A percentile compares a stretch with the other conserved stretches of the same genome.
Conservation (phyloP, 2,797 vertebrate genomes). For the Phoeniculus purpureus region DNA sequence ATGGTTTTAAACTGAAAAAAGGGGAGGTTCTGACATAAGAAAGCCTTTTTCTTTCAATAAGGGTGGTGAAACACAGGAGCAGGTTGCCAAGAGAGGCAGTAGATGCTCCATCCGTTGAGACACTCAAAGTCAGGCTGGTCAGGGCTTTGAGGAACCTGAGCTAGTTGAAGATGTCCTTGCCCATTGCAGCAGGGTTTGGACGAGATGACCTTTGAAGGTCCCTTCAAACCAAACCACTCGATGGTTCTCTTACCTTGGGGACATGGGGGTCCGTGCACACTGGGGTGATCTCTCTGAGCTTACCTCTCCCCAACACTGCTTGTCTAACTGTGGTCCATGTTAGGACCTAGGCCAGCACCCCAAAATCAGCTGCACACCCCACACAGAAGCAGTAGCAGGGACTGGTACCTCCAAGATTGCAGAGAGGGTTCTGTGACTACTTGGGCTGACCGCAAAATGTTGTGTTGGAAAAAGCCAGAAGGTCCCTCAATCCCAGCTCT, state of each 20-base stretch:
- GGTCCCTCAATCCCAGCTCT: background rate
- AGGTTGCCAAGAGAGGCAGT: too few species aligned
- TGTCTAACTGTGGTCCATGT: rapidly evolving
- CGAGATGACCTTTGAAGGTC: too few species aligned
- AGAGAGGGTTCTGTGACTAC: background rate
- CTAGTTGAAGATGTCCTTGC: too few species aligned
- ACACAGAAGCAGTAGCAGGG: background rate
- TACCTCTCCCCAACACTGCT: background rate
- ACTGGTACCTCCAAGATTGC: background rate
- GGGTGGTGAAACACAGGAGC: too few species aligned
- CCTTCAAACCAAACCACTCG: too few species aligned
- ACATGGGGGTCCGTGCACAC: background rate
- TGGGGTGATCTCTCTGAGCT: background rate
- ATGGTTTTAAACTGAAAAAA: too few species aligned
- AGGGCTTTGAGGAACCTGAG: too few species aligned
- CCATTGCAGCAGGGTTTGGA: too few species aligned
- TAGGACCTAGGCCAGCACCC: background rate
- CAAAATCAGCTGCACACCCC: rapidly evolving
- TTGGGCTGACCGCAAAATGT: background rate
- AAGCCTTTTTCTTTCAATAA: too few species aligned
- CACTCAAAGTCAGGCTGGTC: too few species aligned
- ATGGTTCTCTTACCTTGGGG: background rate
- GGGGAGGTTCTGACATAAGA: too few species aligned
- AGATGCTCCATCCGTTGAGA: too few species aligned
- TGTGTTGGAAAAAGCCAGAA: background rate